Percentiles rank a stretch among this genome's conserved stretches.
Conservation (phyloP, 2,113 vertebrate species). For the Sprattus sprattus region DNA sequence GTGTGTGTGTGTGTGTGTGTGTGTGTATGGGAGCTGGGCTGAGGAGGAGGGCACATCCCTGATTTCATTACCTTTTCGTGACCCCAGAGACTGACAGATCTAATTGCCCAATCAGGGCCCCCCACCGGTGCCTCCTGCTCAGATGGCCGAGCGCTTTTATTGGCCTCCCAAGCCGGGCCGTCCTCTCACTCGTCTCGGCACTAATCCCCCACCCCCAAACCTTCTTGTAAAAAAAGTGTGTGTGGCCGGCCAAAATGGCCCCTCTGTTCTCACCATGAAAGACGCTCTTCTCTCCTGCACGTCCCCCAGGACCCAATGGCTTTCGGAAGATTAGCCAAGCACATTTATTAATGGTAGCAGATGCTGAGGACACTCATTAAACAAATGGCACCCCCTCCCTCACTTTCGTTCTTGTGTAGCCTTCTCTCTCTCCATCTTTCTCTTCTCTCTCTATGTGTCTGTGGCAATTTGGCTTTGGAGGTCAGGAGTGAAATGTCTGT, state of each 20-base stretch:
- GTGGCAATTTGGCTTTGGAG: constrained; percentile 1
- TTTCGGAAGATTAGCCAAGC: constrained; percentile 44
- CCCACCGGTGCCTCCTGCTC: constrained; percentile 58
- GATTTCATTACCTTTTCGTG: constrained; percentile 76
- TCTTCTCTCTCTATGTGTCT: background rate
- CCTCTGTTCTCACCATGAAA: constrained; percentile 60
- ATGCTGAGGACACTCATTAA: constrained; percentile 3
- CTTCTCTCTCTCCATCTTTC: background rate
- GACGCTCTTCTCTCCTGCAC: constrained; percentile 41
- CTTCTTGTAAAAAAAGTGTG: constrained; percentile 43
- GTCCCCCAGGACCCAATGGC: constrained; percentile 29
- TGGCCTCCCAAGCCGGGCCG: constrained; percentile 57
- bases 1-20: constrained; percentile 6
- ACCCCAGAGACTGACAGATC: constrained; percentile 77
- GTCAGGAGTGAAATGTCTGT: constrained; percentile 3
- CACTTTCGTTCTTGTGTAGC: background rate
- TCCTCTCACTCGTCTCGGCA: constrained; percentile 53
- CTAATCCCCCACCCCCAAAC: constrained; percentile 40
- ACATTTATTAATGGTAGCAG: constrained; percentile 9
- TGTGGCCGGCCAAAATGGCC: constrained; percentile 58
- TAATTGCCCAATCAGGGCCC: constrained; percentile 74
- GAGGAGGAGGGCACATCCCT: constrained; percentile 65
- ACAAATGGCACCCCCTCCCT: background rate
- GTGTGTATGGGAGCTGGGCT: background rate
- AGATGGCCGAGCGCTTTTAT: constrained; percentile 63